Conservation (phyloP, 2,797 vertebrate genomes). For the Pseudochaenichthys georgianus region DNA sequence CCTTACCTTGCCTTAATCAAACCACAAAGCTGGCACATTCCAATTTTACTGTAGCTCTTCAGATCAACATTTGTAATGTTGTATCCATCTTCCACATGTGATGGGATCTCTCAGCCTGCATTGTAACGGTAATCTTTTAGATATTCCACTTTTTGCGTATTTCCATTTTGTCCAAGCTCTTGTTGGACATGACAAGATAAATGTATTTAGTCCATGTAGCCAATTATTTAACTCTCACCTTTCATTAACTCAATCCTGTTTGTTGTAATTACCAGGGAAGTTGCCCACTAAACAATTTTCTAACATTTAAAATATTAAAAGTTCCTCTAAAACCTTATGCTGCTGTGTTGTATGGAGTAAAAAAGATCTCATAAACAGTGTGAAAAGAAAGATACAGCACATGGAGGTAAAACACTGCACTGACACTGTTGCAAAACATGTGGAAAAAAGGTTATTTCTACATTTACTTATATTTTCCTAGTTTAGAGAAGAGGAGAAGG, state of each 20-base stretch:
- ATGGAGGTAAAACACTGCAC: not conserved
- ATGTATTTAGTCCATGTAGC: not conserved
- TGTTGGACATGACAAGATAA: not conserved
- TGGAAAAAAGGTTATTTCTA: not conserved
- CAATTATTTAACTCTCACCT: not conserved
- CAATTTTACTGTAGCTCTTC: conserved; percentile 5
- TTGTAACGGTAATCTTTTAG: not conserved
- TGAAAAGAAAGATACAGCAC: no score
- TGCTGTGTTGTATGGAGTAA: not conserved
- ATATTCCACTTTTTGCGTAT: not conserved
- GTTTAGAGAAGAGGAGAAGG: not conserved
- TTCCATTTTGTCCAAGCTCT: not conserved
- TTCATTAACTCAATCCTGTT: not conserved
- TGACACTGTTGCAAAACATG: not conserved
- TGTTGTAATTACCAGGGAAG: not conserved
- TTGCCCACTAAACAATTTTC: not conserved
- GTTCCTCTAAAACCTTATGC: not conserved
- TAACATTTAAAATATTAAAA: not conserved
- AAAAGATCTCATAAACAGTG: not conserved
- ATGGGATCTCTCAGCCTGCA: conserved; percentile 1
- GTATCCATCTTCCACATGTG: not conserved
- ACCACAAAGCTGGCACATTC: conserved; percentile 3
- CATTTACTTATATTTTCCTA: not conserved
- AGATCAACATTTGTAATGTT: not conserved
- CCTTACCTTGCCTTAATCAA: not conserved